Evolutionary conservation across 1,140 invertebrate species (phyloP), one percentile per base, ranked within the genome.

Genomic region (Chrysopa pallens): DNA sequence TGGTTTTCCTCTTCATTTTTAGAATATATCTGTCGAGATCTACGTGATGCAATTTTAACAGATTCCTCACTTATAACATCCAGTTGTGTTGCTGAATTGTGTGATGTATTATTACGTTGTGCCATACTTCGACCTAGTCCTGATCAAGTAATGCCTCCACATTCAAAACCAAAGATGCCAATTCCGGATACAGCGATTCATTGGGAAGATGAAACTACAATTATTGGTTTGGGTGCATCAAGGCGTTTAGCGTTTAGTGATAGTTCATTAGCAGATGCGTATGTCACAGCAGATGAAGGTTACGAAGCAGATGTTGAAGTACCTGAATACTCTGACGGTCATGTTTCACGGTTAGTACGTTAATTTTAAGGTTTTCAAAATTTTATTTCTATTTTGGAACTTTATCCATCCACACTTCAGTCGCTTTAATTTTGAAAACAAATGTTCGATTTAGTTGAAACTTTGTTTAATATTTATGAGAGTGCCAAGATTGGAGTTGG

Each of bases 201-300:
- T 11, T 31, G 28, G 35, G 6, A 33, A 7, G 40, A 39, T 17
- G 39, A 8, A 28, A 41, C 39, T 45, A 43, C 31, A 11, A 9
- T 33, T 45, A 40, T 17, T 11, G 38, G 38, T 39, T 13, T 28
- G 2, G 23, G 13, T 38, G 23, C 38, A 12, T 8, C 14, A 11
- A 2, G 38, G 8, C 14, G 14, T 6, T 27, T 17, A 17, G 14
- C 8, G 3, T 38, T 38, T 38, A 38, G 14, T 17, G 38, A 17
- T 38, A 38, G 23, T 38, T 38, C 23, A 4, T 38, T 17, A 8
- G 42, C 40, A 13, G 40, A 46, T 36, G 60, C 64, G 42, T 66
- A 69, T 35, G 50, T 68, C 5, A 67, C 68, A 4, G 70, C 69
- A 6, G 74, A 77, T 47, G 74, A 76, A 56, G 76, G 74, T 33